phyloP scores from a whole-genome alignment of 2,113 vertebrate species.

The Stegostoma tigrinum region DNA sequence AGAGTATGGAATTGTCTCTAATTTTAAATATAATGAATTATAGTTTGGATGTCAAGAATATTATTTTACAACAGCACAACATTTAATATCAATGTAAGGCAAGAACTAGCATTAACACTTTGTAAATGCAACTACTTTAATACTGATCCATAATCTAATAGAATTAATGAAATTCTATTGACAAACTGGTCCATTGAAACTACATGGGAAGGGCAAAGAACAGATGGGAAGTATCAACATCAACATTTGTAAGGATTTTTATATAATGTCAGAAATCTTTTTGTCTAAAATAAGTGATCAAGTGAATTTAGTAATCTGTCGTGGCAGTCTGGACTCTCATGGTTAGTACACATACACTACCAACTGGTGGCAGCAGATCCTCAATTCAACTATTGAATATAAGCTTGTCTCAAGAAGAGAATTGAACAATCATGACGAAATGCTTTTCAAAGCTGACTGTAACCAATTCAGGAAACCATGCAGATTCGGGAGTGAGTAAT shows the following conservation, averaged over 20 bases:
- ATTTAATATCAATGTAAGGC: neutral
- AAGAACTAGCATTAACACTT: neutral
- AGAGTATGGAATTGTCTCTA: neutral
- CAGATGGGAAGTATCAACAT: neutral
- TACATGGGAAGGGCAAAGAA: neutral
- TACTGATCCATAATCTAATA: neutral
- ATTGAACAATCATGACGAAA: neutral
- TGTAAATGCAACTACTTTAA: neutral
- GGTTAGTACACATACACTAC: neutral
- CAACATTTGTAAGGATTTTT: neutral
- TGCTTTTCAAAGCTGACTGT: neutral
- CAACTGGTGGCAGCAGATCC: conserved; percentile 16
- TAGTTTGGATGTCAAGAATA: neutral
- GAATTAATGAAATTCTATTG: neutral
- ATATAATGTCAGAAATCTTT: neutral
- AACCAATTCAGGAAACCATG: neutral
- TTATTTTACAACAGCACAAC: neutral
- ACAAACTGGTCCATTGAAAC: neutral
- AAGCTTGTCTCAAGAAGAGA: neutral
- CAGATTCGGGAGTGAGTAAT: neutral
- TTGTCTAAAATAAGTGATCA: neutral
- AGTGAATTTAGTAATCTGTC: neutral
- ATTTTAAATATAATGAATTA: neutral
- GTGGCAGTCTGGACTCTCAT: neutral
- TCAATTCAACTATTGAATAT: neutral